Base-by-base conservation (phyloP, 2,113 vertebrate species). In the Aramus guarauna region DNA sequence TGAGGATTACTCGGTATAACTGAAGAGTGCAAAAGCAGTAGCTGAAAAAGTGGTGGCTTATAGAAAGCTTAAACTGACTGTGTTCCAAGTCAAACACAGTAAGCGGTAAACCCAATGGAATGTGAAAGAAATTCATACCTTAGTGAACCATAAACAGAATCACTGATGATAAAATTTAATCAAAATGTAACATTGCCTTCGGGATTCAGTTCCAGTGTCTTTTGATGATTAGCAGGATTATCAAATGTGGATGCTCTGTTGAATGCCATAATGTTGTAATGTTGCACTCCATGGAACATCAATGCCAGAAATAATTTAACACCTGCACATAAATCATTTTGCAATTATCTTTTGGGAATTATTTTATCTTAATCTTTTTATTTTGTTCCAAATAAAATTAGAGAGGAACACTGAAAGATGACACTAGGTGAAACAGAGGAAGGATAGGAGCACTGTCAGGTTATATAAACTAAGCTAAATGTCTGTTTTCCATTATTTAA, bases 271-370 rank as follows among this genome's bases (percentile, higher is more conserved):
- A 41, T 23, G 86, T 93, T 92, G 81, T 97, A 90, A 89, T 2
- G 27, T 77, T 85, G 91, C 68, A 36, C 79, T 87, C 62, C 37
- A 71, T 39, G 88, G 73, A 88, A 87, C 86, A 91, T 93, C 79
- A 95, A 72, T 94, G 92, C 92, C 92, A 97, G 96, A 92, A 94
- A 94, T 62, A 93, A 97, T 93, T 97, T 96, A 96, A 91, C 97
- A 98, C 97, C 97, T 98, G 97, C 96, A 96, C 82, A 85, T 97
- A 97, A 98, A 97, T 98, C 96, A 94, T 96, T 95, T 97, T 95
- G 86, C 92, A 97, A 97, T 97, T 87, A 74, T 96, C 97, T 98
- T 96, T 95, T 95, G 89, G 91, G 91, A 92, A 97, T 96, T 96
- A 96, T 97, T 98, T 97, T 96, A 95, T 95, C 95, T 96, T 91